phyloP scores from a whole-genome alignment of 2,797 vertebrate species.

The Sebastes minor region DNA sequence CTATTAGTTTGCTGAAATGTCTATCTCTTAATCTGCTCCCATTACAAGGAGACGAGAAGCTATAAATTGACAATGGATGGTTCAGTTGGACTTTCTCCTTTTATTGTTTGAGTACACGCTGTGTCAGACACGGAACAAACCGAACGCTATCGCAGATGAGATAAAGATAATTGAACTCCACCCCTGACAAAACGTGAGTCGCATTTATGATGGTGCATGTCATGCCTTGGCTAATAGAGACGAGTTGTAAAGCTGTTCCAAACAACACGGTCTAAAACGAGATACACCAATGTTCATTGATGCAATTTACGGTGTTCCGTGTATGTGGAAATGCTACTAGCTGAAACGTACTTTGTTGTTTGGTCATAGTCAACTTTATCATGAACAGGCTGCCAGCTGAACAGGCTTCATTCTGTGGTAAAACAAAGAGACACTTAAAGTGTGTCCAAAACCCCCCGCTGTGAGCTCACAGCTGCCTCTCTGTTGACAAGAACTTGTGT shows the following conservation, averaged over 20 bases:
- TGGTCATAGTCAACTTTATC: neutral
- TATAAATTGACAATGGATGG: neutral
- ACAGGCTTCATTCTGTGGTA: neutral
- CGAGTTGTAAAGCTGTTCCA: neutral
- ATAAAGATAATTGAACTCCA: slow-evolving; percentile 51
- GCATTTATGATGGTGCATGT: too few relatives aligned
- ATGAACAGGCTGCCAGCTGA: neutral
- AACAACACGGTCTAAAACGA: neutral
- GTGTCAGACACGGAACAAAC: neutral
- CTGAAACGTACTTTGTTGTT: neutral
- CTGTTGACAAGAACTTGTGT: neutral
- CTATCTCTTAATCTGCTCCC: neutral
- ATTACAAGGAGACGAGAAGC: neutral
- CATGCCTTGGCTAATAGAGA: neutral
- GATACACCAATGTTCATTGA: neutral
- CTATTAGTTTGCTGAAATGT: neutral
- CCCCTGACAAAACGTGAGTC: neutral
- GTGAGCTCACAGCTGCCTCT: neutral
- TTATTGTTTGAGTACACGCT: slow-evolving; percentile 16
- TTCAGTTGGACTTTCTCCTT: slow-evolving; percentile 29
- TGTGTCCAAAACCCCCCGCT: neutral
- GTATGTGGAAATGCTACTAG: neutral
- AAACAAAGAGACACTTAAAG: neutral
- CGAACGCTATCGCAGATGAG: slow-evolving; percentile 27
- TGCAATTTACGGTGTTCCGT: neutral